phyloP scores from a whole-genome alignment of 2,888 invertebrate species.

The Dicyrtoma fusca region DNA sequence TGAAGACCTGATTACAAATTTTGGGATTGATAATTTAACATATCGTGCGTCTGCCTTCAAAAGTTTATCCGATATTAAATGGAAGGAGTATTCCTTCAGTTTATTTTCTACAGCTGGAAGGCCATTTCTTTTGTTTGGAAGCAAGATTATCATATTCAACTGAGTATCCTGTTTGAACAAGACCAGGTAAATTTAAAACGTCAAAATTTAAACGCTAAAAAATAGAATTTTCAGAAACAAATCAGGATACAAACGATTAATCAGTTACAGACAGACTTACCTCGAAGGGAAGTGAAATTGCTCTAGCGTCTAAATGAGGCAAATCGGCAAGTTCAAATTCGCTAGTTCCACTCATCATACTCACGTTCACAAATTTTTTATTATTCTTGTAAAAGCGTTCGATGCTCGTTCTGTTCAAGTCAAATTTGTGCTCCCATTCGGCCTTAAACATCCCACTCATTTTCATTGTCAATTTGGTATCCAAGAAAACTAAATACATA shows the following conservation, averaged over 20 bases:
- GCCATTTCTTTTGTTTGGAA: slow-evolving; percentile 46
- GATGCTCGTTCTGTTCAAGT: slow-evolving; percentile 1
- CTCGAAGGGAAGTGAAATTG: slow-evolving; percentile 25
- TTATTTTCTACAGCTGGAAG: slow-evolving; percentile 40
- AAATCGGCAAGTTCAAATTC: slow-evolving; percentile 25
- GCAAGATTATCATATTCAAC: slow-evolving; percentile 43
- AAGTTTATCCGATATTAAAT: slow-evolving; percentile 57
- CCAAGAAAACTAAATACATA: slow-evolving; percentile 21
- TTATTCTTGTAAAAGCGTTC: slow-evolving; percentile 16
- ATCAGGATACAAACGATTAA: too few relatives aligned
- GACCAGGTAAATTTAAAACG: too few relatives aligned
- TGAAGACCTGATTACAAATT: slow-evolving; percentile 76
- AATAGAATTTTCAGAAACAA: too few relatives aligned
- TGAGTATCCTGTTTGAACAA: slow-evolving; percentile 33
- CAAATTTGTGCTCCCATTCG: slow-evolving; percentile 20
- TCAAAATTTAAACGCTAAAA: too few relatives aligned
- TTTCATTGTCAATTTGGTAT: slow-evolving; percentile 16
- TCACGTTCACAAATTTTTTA: slow-evolving; percentile 1
- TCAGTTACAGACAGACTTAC: too few relatives aligned
- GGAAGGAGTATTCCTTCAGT: slow-evolving; percentile 62
- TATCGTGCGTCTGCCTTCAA: slow-evolving; percentile 63
- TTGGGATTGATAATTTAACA: slow-evolving; percentile 70
- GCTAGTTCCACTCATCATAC: slow-evolving; percentile 15
- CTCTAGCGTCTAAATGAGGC: slow-evolving; percentile 20
- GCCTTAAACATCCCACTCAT: slow-evolving; percentile 6